Percentiles rank a stretch among this genome's conserved stretches.
Evolutionary conservation across 2,797 vertebrate species (phyloP).

Genomic region (Pseudomugil tenellus): DNA sequence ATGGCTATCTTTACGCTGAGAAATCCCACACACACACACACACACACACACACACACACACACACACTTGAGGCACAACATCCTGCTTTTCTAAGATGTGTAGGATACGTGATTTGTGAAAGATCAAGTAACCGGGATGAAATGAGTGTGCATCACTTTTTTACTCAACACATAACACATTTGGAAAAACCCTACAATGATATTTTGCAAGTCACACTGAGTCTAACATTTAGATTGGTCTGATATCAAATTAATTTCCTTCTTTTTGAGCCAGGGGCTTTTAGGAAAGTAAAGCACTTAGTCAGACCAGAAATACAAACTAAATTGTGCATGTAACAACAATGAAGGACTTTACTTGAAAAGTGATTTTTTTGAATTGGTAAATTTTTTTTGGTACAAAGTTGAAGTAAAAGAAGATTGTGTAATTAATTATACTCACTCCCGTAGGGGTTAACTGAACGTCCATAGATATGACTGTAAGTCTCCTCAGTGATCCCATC

Average conservation of each 20-base stretch:
- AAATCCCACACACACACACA: conserved; percentile 49
- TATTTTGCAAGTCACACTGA: conserved; percentile 62
- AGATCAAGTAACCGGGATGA: conserved; percentile 60
- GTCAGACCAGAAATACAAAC: conserved; percentile 32
- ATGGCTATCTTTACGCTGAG: conserved; percentile 70
- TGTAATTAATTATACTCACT: conserved; percentile 82
- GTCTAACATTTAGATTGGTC: conserved; percentile 42
- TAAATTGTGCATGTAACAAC: conserved; percentile 2
- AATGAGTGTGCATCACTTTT: conserved; percentile 43
- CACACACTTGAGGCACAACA: conserved; percentile 56
- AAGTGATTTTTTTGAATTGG: background rate
- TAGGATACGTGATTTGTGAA: conserved; percentile 63
- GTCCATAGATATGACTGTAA: conserved; percentile 92
- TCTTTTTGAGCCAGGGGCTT: conserved; percentile 39
- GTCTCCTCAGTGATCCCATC: conserved; percentile 93
- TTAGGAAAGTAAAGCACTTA: conserved; percentile 38
- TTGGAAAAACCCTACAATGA: conserved; percentile 29
- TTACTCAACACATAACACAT: conserved; percentile 9
- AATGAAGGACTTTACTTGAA: background rate
- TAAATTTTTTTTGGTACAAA: background rate
- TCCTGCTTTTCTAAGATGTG: conserved; percentile 55
- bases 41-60: conserved; percentile 44
- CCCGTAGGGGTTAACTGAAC: conserved; percentile 87
- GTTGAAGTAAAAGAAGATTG: conserved; percentile 1
- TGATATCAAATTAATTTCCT: conserved; percentile 56